Evolutionary conservation across 1,140 invertebrate species (phyloP).

Genomic region (Scaptomyza pallida): DNA sequence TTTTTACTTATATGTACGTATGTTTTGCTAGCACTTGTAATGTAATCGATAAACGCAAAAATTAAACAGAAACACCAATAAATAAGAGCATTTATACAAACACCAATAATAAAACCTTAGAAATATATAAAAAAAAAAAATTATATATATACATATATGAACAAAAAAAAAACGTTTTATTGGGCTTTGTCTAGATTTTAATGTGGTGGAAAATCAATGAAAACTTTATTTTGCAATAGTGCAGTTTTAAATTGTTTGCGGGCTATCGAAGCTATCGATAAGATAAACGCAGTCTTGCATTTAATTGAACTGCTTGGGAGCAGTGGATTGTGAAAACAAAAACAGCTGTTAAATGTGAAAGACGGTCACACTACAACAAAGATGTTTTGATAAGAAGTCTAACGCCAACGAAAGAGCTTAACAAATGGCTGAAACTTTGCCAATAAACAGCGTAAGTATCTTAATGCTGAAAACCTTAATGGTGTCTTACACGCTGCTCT

Average conservation of each 20-base stretch:
- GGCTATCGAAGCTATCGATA: constrained; percentile 1
- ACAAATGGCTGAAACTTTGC: constrained; percentile 48
- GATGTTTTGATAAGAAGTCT: constrained; percentile 47
- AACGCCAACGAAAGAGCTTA: constrained; percentile 20
- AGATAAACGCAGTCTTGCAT: neutral
- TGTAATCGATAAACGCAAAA: constrained; percentile 37
- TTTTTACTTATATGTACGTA: constrained; percentile 43
- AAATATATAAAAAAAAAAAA: constrained; percentile 32
- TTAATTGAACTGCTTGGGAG: too few relatives aligned
- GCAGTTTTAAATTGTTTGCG: neutral
- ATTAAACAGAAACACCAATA: constrained; percentile 43
- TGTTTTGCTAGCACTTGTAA: constrained; percentile 46
- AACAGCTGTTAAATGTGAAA: constrained; percentile 35
- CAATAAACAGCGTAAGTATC: constrained; percentile 38
- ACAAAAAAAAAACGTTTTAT: neutral
- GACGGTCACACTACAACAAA: constrained; percentile 27
- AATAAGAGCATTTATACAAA: constrained; percentile 65
- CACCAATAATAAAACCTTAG: constrained; percentile 56
- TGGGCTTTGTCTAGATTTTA: too few relatives aligned
- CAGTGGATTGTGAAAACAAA: neutral
- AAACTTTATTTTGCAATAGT: too few relatives aligned
- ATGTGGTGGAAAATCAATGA: too few relatives aligned
- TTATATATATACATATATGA: constrained; percentile 24
- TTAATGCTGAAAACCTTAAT: neutral
- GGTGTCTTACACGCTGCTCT: neutral